Evolutionary conservation across 2,888 invertebrate genomes (phyloP).

Genomic region (Andrena fulva): DNA sequence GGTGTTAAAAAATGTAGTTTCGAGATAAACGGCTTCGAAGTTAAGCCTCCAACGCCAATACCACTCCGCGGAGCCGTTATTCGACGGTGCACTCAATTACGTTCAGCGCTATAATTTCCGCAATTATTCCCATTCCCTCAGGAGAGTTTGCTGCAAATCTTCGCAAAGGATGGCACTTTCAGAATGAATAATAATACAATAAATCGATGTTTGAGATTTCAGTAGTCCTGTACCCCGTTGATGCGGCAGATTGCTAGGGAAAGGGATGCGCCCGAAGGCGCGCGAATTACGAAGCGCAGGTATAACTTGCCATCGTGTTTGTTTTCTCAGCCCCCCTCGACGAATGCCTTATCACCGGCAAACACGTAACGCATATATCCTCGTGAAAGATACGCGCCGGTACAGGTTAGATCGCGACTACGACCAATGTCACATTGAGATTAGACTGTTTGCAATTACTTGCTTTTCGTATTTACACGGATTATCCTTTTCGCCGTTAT

Average conservation of each 20-base stretch:
- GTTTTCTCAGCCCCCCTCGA: slow-evolving; percentile 41
- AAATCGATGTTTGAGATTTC: too few relatives aligned
- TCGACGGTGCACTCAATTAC: too few relatives aligned
- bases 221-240: too few relatives aligned
- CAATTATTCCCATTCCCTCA: too few relatives aligned
- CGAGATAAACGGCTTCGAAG: too few relatives aligned
- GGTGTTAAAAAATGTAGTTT: too few relatives aligned
- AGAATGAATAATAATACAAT: too few relatives aligned
- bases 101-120: too few relatives aligned
- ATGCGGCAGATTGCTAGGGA: not conserved
- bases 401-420: slow-evolving; percentile 62
- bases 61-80: too few relatives aligned
- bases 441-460: slow-evolving; percentile 77
- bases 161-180: too few relatives aligned
- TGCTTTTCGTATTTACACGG: slow-evolving; percentile 77
- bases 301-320: slow-evolving; percentile 8
- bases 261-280: not conserved
- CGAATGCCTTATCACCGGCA: slow-evolving; percentile 67
- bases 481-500: slow-evolving; percentile 73
- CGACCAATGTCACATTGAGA: slow-evolving; percentile 76
- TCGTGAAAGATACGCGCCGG: slow-evolving; percentile 57
- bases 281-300: slow-evolving; percentile 39
- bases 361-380: slow-evolving; percentile 61
- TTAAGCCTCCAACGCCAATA: too few relatives aligned
- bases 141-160: too few relatives aligned